These are phyloP conservation scores for Spodoptera picta DNA, from an alignment of 2,888 invertebrate species.

Conservation along the genomic window DNA sequence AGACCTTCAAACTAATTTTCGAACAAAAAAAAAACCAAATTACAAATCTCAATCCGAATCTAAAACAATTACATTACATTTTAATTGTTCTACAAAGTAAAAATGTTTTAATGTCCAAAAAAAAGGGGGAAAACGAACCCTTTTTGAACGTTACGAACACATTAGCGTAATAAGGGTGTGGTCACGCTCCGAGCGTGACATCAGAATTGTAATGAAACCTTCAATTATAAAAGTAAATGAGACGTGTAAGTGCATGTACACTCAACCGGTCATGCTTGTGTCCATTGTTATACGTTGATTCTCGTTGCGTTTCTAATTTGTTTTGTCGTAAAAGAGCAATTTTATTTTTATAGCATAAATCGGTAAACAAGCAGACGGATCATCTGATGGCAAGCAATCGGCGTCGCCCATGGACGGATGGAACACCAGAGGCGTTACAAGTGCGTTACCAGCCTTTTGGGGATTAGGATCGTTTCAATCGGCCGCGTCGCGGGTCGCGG, in stretches of 20 bases:
- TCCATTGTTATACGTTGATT: neutral
- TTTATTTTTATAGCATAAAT: no score
- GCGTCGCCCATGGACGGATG: no score
- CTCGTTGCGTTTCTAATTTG: no score
- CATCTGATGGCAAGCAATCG: no score
- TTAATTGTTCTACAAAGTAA: slow-evolving; percentile 29
- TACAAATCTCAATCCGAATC: slow-evolving; percentile 12
- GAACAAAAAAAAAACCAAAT: slow-evolving; percentile 3
- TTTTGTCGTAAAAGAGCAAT: no score
- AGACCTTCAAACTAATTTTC: no score
- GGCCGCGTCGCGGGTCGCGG: no score
- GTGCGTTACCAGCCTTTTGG: no score
- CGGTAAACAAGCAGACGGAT: no score
- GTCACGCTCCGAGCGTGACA: slow-evolving; percentile 70
- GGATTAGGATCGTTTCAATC: no score
- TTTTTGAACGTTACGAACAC: slow-evolving; percentile 65
- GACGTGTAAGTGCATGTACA: slow-evolving; percentile 42
- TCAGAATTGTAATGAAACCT: slow-evolving; percentile 61
- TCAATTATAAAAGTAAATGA: slow-evolving; percentile 60
- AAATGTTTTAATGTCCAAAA: slow-evolving; percentile 31
- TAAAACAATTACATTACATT: slow-evolving; percentile 32
- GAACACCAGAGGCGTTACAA: no score
- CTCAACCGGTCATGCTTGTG: neutral
- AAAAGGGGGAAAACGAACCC: slow-evolving; percentile 41
- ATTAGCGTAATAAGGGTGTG: slow-evolving; percentile 72